phyloP scores from a whole-genome alignment of 2,113 vertebrate genomes.

The Piaya cayana region DNA sequence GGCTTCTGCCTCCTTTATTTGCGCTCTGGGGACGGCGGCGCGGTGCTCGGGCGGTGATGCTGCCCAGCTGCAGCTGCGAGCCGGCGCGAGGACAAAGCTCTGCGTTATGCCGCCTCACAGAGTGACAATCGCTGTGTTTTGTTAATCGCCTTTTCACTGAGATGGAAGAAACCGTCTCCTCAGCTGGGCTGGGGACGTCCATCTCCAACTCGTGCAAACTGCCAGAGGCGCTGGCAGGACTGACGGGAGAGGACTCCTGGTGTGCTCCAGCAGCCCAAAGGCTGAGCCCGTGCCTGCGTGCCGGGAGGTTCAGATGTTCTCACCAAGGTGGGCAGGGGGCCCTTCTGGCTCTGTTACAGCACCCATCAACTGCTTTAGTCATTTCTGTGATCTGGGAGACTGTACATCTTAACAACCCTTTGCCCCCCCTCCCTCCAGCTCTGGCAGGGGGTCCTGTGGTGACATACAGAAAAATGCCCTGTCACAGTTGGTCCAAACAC shows the following conservation, averaged over 20 bases:
- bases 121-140: constrained; percentile 54
- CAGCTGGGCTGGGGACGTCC: not conserved
- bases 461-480: not conserved
- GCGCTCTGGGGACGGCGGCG: not conserved
- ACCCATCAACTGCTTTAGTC: not conserved
- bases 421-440: not conserved
- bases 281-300: not conserved
- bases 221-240: not conserved
- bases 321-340: not conserved
- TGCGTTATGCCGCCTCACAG: constrained; percentile 49
- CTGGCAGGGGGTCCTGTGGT: not conserved
- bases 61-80: constrained; percentile 67
- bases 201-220: not conserved
- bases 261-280: not conserved
- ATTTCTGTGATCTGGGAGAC: not conserved
- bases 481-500: not conserved
- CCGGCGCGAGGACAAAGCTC: constrained; percentile 63
- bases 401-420: not conserved
- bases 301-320: not conserved
- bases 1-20: too few relatives aligned
- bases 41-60: constrained; percentile 50
- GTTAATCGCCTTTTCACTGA: constrained; percentile 29
- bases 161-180: constrained; percentile 10
- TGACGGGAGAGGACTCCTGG: not conserved
- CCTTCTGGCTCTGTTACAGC: not conserved